phyloP scores from a whole-genome alignment of 2,888 invertebrate species.

The Tiliacea citrago region DNA sequence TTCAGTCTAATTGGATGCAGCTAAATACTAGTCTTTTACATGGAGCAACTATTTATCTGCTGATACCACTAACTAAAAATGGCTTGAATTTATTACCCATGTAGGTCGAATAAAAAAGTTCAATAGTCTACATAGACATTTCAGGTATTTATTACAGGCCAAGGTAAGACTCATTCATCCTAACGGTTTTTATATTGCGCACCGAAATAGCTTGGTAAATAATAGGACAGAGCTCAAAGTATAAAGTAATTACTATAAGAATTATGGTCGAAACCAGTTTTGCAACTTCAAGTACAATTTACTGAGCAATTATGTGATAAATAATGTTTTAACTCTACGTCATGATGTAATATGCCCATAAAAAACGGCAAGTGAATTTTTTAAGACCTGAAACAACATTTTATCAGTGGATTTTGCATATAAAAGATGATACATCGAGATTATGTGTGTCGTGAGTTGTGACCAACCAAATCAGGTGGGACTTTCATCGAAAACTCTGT shows the following conservation, averaged over 20 bases:
- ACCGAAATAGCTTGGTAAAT: slow-evolving; percentile 25
- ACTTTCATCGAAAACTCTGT: slow-evolving; percentile 16
- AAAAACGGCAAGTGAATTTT: slow-evolving; percentile 21
- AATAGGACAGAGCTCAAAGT: slow-evolving; percentile 31
- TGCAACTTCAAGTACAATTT: slow-evolving; percentile 33
- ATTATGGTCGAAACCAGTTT: slow-evolving; percentile 60
- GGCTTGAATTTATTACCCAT: background rate
- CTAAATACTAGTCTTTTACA: background rate
- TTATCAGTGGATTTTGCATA: slow-evolving; percentile 29
- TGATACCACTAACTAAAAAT: background rate
- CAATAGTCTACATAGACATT: background rate
- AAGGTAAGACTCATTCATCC: slow-evolving; percentile 44
- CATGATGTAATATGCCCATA: slow-evolving; percentile 55
- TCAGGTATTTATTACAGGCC: slow-evolving; percentile 18
- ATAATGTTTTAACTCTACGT: slow-evolving; percentile 7
- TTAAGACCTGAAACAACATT: slow-evolving; percentile 22
- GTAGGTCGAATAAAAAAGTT: slow-evolving; percentile 1
- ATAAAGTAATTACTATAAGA: slow-evolving; percentile 39
- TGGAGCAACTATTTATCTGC: background rate
- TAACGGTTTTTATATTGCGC: slow-evolving; percentile 25
- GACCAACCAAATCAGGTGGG: slow-evolving; percentile 32
- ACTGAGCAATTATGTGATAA: slow-evolving; percentile 29
- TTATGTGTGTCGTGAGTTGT: slow-evolving; percentile 25
- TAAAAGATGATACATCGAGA: slow-evolving; percentile 31
- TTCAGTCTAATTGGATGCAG: background rate